Base-by-base conservation (phyloP, 1,140 invertebrate genomes). In the Latrodectus geometricus region DNA sequence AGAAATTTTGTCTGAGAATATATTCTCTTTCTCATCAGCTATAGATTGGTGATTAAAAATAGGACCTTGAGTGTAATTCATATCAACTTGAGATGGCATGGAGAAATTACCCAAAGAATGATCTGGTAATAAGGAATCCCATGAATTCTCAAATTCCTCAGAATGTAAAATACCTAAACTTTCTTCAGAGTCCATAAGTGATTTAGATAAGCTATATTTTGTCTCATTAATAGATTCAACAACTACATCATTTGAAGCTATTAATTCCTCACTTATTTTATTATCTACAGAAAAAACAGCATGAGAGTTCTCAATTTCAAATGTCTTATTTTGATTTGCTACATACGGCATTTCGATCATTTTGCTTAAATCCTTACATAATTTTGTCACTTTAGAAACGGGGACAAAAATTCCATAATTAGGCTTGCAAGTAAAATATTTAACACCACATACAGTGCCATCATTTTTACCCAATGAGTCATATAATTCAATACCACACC, bases 401-500 rank as follows among this genome's bases (percentile, higher is more conserved):
- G 92, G 92, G 48, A 91, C 91, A 90, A 92, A 92, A 52, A 92
- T 91, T 74, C 91, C 70, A 79, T 14, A 73, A 52, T 86, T 70
- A 7, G 35, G 84, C 49, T 70, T 89, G 87, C 89, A 90, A 11
- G 88, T 88, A 81, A 92, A 92, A 88, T 92, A 92, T 12, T 84
- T 74, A 2, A 89, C 91, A 11, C 92, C 93, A 75, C 93, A 91
- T 66, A 94, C 92, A 52, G 92, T 91, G 8, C 93, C 93, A 91
- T 93, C 92, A 88, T 93, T 93, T 89, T 93, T 93, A 8, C 93
- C 93, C n/a, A 91, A 90, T 12, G 92, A 89, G 35, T 89, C 88
- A 88, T 93, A 92, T 72, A 93, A 89, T 88, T 93, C 92, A 50
- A 94, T 90, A 14, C 93, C 93, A 88, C 91, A 92, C 93, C 93